phyloP scores from a whole-genome alignment of 2,888 invertebrate genomes.

The Fragum sueziense region DNA sequence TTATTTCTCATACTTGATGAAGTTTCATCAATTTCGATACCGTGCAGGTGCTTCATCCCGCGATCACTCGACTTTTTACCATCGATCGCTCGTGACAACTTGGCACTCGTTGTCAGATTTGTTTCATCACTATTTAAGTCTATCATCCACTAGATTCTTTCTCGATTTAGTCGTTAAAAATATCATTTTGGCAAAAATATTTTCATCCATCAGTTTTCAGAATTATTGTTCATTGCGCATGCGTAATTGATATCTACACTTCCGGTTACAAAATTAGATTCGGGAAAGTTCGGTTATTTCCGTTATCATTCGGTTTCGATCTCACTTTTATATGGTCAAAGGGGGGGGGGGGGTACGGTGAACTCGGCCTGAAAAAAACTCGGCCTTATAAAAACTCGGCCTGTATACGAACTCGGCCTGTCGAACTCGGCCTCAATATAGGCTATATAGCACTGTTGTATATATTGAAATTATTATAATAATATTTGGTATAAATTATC shows the following conservation, averaged over 20 bases:
- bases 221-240: conserved; percentile 52
- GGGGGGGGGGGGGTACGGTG: too few species aligned
- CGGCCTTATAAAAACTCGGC: too few species aligned
- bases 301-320: too few species aligned
- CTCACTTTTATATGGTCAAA: too few species aligned
- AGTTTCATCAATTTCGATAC: conserved; percentile 36
- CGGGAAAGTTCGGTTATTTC: too few species aligned
- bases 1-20: conserved; percentile 45
- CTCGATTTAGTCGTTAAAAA: conserved; percentile 20
- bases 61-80: conserved; percentile 14
- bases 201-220: conserved; percentile 32
- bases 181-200: conserved; percentile 26
- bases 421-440: too few species aligned
- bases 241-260: conserved; percentile 55
- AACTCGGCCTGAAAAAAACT: too few species aligned
- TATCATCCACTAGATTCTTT: neutral
- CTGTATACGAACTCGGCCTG: too few species aligned
- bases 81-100: conserved; percentile 59
- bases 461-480: too few species aligned
- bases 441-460: too few species aligned
- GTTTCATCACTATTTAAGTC: conserved; percentile 70
- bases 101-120: conserved; percentile 66
- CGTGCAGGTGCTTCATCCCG: conserved; percentile 31
- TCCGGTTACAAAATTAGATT: conserved; percentile 45
- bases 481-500: too few species aligned